Evolutionary conservation across 2,888 invertebrate genomes (phyloP).

Genomic region (Horisme vitalbata): DNA sequence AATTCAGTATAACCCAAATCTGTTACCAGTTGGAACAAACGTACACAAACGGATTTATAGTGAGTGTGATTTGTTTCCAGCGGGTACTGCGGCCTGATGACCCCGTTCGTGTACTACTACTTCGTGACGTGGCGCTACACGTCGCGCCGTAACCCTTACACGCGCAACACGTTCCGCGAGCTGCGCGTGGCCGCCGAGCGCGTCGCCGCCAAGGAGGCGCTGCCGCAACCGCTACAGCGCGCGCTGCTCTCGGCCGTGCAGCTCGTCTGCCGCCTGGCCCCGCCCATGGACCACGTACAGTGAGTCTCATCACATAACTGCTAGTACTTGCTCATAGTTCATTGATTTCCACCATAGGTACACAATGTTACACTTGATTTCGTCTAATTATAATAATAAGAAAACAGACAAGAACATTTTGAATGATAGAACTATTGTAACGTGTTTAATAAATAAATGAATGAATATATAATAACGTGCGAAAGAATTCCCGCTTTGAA

Average conservation of each 20-base stretch:
- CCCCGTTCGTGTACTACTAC: conserved; percentile 98
- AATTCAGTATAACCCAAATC: too few species aligned
- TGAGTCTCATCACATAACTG: conserved; percentile 26
- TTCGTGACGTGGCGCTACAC: conserved; percentile 95
- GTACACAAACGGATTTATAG: too few species aligned
- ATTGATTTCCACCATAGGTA: too few species aligned
- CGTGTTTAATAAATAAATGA: too few species aligned
- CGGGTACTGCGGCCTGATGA: conserved; percentile 94
- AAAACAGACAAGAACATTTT: too few species aligned
- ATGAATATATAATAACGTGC: too few species aligned
- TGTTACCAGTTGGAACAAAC: too few species aligned
- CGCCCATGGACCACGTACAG: conserved; percentile 74
- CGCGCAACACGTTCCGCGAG: conserved; percentile 95
- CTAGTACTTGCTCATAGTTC: neutral
- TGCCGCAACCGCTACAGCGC: conserved; percentile 86
- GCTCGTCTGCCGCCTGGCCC: conserved; percentile 90
- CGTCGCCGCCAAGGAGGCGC: conserved; percentile 34
- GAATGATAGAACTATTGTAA: too few species aligned
- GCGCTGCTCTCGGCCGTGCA: conserved; percentile 85
- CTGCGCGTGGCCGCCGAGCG: conserved; percentile 87
- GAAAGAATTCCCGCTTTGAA: too few species aligned
- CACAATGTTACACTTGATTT: too few species aligned
- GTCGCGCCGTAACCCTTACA: conserved; percentile 97
- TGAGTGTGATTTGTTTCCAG: conserved; percentile 72
- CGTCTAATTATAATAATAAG: too few species aligned